These are phyloP conservation scores for Acleris laterana DNA, from an alignment of 2,888 invertebrate genomes.

Conservation along the genomic window DNA sequence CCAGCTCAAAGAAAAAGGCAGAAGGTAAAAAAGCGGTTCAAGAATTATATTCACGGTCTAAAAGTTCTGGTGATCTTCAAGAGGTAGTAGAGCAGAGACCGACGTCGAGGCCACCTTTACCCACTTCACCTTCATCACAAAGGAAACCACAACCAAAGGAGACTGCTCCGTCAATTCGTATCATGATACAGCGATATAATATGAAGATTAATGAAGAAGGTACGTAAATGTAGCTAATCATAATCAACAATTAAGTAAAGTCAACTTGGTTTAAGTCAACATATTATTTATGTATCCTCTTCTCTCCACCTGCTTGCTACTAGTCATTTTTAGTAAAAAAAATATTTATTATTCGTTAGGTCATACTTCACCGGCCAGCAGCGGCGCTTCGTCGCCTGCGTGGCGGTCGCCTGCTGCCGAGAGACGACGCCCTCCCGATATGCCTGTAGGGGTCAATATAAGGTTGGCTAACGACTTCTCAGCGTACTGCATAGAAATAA, in stretches of 20 bases:
- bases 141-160: constrained; percentile 83
- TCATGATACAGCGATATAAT: constrained; percentile 89
- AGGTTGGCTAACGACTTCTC: constrained; percentile 52
- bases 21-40: constrained; percentile 52
- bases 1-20: constrained; percentile 47
- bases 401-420: constrained; percentile 87
- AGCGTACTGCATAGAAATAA: not conserved
- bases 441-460: constrained; percentile 79
- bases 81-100: constrained; percentile 67
- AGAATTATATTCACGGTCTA: constrained; percentile 54
- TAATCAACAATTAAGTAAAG: too few species aligned
- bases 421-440: constrained; percentile 81
- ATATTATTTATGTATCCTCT: too few species aligned
- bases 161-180: constrained; percentile 87
- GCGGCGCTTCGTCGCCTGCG: constrained; percentile 87
- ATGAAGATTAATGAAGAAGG: constrained; percentile 86
- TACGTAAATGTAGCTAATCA: constrained; percentile 38
- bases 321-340: too few species aligned
- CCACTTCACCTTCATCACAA: constrained; percentile 85
- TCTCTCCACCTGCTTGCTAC: too few species aligned
- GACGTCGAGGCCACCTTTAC: constrained; percentile 81
- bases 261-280: too few species aligned
- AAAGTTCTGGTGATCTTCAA: constrained; percentile 68
- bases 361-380: constrained; percentile 79
- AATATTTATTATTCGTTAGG: constrained; percentile 47